These are phyloP conservation scores for Caenorhabditis sp. DNA, from an alignment of 2,888 invertebrate genomes.

Conservation along the genomic window DNA sequence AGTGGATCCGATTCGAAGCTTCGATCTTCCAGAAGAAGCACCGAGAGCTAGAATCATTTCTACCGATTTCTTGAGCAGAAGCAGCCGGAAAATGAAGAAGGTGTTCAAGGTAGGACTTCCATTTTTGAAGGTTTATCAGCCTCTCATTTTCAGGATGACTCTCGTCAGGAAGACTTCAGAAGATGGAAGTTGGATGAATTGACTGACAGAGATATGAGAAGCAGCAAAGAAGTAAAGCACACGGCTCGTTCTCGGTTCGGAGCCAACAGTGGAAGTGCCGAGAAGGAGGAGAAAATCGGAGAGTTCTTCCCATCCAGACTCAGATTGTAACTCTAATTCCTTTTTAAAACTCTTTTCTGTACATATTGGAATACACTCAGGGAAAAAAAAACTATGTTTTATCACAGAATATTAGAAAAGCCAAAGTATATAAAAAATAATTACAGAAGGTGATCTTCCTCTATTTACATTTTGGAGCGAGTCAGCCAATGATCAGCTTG, in stretches of 20 bases:
- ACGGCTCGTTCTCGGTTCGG: conserved; percentile 40
- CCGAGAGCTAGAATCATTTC: conserved; percentile 61
- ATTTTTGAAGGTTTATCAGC: background rate
- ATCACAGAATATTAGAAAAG: conserved; percentile 27
- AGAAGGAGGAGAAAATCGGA: conserved; percentile 53
- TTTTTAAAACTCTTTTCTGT: conserved; percentile 11
- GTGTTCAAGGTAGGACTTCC: conserved; percentile 46
- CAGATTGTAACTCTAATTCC: conserved; percentile 10
- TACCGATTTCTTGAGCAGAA: conserved; percentile 42
- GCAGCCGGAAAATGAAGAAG: conserved; percentile 52
- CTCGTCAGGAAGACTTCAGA: conserved; percentile 56
- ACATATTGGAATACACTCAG: conserved; percentile 35
- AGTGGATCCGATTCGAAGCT: conserved; percentile 58
- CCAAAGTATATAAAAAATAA: conserved; percentile 1
- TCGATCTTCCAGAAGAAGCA: conserved; percentile 65
- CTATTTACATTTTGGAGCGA: conserved; percentile 88
- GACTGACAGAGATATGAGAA: conserved; percentile 58
- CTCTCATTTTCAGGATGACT: conserved; percentile 32
- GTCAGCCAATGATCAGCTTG: conserved; percentile 95
- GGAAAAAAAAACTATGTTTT: conserved; percentile 31
- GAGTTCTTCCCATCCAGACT: conserved; percentile 61
- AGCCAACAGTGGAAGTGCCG: conserved; percentile 12
- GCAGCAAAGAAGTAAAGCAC: conserved; percentile 59
- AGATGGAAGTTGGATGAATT: conserved; percentile 60
- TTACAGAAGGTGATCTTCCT: no score